phyloP scores from a whole-genome alignment of 37 sponge, comb jelly and placozoan species.

The Mnemiopsis leidyi region DNA sequence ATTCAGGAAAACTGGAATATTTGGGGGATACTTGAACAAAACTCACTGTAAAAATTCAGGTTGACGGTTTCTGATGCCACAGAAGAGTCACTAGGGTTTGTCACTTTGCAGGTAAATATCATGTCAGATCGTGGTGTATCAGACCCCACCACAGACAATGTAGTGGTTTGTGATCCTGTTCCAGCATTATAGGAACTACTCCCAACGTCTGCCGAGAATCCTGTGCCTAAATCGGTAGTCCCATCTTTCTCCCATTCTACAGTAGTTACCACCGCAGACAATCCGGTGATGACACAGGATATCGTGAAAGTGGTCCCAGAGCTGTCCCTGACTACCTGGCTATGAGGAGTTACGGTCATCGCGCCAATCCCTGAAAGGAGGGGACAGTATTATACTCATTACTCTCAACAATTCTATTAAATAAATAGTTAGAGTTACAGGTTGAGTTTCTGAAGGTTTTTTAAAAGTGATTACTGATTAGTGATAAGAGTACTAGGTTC shows the following conservation, averaged over 20 bases:
- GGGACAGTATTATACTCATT: too few relatives aligned
- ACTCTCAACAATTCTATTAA: background rate
- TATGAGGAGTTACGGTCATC: background rate
- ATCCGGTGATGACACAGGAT: background rate
- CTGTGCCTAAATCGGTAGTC: background rate
- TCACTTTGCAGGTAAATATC: background rate
- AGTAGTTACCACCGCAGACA: background rate
- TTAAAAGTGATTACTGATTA: background rate
- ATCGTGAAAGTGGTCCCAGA: background rate
- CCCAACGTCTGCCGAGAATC: background rate
- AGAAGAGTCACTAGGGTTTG: background rate
- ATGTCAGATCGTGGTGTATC: background rate
- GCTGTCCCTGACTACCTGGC: background rate
- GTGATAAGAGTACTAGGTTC: background rate
- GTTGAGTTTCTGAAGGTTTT: too few relatives aligned
- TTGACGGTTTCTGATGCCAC: too few relatives aligned
- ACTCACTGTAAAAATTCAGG: too few relatives aligned
- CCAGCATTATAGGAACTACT: background rate
- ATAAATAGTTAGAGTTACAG: background rate
- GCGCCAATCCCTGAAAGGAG: background rate
- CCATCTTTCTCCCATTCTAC: background rate
- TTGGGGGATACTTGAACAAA: too few relatives aligned
- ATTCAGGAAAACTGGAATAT: too few relatives aligned
- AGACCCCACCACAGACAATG: background rate
- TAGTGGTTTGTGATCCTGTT: background rate